Evolutionary conservation across 2,113 vertebrate genomes (phyloP), one percentile per base, ranked within the genome.

Genomic region (Scalopus aquaticus): DNA sequence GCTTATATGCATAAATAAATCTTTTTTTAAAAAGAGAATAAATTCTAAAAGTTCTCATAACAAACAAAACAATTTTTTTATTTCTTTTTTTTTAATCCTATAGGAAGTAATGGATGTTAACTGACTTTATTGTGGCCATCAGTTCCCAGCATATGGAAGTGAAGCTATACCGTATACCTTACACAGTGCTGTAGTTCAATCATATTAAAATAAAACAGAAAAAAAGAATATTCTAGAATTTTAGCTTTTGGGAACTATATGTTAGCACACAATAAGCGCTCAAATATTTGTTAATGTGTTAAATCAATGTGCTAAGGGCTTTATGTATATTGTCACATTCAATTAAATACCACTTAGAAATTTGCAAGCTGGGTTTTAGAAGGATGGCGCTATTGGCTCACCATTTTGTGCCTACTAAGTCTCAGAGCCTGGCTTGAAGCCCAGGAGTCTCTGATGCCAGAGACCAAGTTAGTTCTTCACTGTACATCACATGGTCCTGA

Each of bases 191-290:
- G n/a, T 69, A 44, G 54, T 28, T 58, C 62, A 79, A 10, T 7
- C 39, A 1, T 46, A 37, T 37, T 35, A 44, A 44, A 80, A 70
- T 37, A 37, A 78, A 85, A 74, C 19, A 39, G 22, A 65, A 35
- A 58, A 67, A 37, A 87, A 58, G 86, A 58, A 51, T 87, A 95
- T 64, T 96, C 76, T 92, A 94, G 65, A 80, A 83, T 26, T 56
- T 44, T 69, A 58, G n/a, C 35, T 92, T 96, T 81, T 15, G 79
- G 72, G 44, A 92, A 88, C 39, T 86, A 49, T 60, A 28, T 90
- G 72, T 35, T 58, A 7, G 39, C 51, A 72, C 13, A 32, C 24
- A 60, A 44, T 49, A 86, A 95, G 91, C 65, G 58, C 65, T 95
- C 51, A 92, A 46, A 60, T 86, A 90, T 88, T 90, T 87, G 44